Conservation (phyloP, 53 echinoderm and acorn worm species). For the Glandiceps talaboti region DNA sequence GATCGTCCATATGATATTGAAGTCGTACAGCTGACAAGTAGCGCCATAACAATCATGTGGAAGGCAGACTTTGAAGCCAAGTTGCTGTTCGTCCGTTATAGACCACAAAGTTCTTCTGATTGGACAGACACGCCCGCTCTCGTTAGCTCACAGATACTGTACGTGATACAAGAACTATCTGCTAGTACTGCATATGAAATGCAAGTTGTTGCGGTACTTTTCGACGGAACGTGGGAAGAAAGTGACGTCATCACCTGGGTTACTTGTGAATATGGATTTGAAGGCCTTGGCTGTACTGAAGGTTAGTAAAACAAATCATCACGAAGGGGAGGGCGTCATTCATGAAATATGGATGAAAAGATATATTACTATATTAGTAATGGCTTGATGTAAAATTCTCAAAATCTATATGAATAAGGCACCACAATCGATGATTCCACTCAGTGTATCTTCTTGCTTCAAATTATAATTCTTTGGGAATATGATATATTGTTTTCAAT, state of each 20-base stretch:
- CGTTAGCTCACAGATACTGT: constrained; percentile 51
- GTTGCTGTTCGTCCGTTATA: background rate
- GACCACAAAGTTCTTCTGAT: background rate
- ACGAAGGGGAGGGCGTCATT: too few relatives aligned
- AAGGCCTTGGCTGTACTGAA: constrained; percentile 47
- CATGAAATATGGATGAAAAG: too few relatives aligned
- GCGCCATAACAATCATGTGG: background rate
- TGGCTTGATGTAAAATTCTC: too few relatives aligned
- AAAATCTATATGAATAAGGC: too few relatives aligned
- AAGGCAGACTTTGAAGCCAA: background rate
- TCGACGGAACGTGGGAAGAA: constrained; percentile 28
- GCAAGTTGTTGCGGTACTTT: constrained; percentile 40
- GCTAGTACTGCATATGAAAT: constrained; percentile 38
- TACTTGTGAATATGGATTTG: constrained; percentile 50
- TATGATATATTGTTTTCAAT: too few relatives aligned
- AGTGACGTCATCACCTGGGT: constrained; percentile 14
- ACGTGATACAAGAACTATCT: constrained; percentile 43
- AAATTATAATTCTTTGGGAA: too few relatives aligned
- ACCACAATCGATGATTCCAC: too few relatives aligned
- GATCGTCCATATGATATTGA: background rate
- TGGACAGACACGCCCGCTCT: constrained; percentile 32
- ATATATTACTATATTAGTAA: too few relatives aligned
- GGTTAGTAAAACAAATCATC: constrained; percentile 43
- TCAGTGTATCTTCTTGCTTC: too few relatives aligned
- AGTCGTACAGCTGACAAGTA: background rate